Percentiles rank a stretch among this genome's conserved stretches.
phyloP scores from a whole-genome alignment of 2,797 vertebrate genomes.

The Takifugu ocellatus region DNA sequence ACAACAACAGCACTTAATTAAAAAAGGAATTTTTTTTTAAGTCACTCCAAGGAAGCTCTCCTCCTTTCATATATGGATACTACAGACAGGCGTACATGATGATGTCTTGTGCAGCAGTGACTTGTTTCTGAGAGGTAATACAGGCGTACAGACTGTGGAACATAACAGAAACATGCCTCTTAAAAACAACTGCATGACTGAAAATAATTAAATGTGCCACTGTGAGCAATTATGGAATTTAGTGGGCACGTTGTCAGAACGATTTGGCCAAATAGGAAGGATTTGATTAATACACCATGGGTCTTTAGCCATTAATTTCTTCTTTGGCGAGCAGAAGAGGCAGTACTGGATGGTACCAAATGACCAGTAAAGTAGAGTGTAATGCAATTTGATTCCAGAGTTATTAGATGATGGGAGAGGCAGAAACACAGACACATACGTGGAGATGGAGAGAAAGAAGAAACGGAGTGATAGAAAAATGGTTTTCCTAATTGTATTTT shows the following conservation, averaged over 20 bases:
- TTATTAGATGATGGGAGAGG: conserved; percentile 56
- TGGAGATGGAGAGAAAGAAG: conserved; percentile 14
- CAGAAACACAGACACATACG: conserved; percentile 27
- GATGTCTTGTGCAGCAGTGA: neutral
- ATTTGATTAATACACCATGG: conserved; percentile 73
- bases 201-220: neutral
- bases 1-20: no score
- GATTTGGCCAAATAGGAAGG: conserved; percentile 67
- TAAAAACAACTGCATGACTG: conserved; percentile 42
- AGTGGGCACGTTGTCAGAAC: conserved; percentile 69
- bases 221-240: conserved; percentile 47
- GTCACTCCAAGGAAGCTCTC: no score
- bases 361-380: conserved; percentile 51
- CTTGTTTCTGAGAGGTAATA: neutral
- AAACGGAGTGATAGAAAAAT: conserved; percentile 30
- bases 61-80: neutral
- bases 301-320: conserved; percentile 63
- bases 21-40: no score
- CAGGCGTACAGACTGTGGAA: neutral
- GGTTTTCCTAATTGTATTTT: conserved; percentile 42
- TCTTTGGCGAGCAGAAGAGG: conserved; percentile 46
- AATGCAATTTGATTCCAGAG: conserved; percentile 71
- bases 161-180: neutral
- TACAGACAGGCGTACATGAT: neutral
- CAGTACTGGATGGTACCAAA: conserved; percentile 61